Evolutionary conservation across 2,888 invertebrate genomes (phyloP), one percentile per base, ranked within the genome.

Genomic region (Drosophila meridionalis): DNA sequence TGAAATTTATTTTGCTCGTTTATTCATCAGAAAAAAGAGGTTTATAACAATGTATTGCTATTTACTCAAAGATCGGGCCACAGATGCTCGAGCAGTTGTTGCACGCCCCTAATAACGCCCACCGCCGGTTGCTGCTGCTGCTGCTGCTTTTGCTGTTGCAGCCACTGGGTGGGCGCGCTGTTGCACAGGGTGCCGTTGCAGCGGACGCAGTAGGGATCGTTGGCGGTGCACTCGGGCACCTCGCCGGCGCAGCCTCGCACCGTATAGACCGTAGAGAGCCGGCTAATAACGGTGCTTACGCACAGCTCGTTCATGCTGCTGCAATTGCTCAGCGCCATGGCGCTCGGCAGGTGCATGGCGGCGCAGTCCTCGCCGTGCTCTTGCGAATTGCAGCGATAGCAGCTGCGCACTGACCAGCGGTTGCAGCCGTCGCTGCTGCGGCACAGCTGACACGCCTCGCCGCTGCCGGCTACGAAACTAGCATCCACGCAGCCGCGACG

Each of bases 181-280:
- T 92, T 92, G 63, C 92, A 92, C 3, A 92, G 72, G 38, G 86
- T 91, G 30, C 92, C 92, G 50, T 91, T 90, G 67, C 92, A 92
- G 12, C 88, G 84, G 2, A 88, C 87, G 66, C 92, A 92, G 66
- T 85, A 91, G 7, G 91, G 92, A 87, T 92, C 92, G 47, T 85
- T 89, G 40, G 67, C 58, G 4, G 81, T 89, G 59, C 92, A 92
- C 50, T 92, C 92, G 42, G 79, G 81, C 11, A 91, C 84, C 40
- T 89, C 69, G 1, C 76, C 65, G 4, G 85, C 81, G 71, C 92
- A 92, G 8, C 91, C 92, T 0, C 92, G 83, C 20, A 92, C 73
- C 20, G 91, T 89, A 48, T 91, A 92, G 0, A 87, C 70, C 11
- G 86, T 36, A 47, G 89, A 76, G 9, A 90, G 53, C 0, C 85